phyloP scores from a whole-genome alignment of 2,888 invertebrate species.

The Acleris laterana region DNA sequence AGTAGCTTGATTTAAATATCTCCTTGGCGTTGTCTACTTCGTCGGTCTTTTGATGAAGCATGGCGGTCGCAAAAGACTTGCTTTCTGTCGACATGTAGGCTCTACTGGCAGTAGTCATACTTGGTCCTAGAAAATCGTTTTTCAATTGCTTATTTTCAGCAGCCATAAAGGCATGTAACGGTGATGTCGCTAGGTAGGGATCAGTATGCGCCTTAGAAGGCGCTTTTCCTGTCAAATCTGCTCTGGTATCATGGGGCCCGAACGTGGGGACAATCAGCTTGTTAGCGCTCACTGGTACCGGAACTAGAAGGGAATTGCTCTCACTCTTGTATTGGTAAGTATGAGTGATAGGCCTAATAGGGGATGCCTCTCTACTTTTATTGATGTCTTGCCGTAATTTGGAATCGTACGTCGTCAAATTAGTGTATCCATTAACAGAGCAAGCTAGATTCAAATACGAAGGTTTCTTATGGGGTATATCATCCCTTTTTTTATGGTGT shows the following conservation, averaged over 20 bases:
- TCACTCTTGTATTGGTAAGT: constrained; percentile 76
- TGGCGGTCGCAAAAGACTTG: constrained; percentile 73
- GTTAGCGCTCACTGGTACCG: constrained; percentile 77
- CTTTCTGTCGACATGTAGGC: constrained; percentile 72
- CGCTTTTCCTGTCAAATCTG: constrained; percentile 79
- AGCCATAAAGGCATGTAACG: constrained; percentile 77
- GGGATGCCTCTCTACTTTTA: constrained; percentile 89
- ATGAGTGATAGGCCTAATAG: constrained; percentile 85
- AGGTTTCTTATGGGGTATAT: constrained; percentile 87
- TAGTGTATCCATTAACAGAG: constrained; percentile 95
- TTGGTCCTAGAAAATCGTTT: constrained; percentile 78
- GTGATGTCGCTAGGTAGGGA: constrained; percentile 71
- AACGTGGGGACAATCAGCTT: constrained; percentile 84
- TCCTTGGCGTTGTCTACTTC: constrained; percentile 76
- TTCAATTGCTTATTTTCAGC: constrained; percentile 79
- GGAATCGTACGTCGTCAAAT: constrained; percentile 93
- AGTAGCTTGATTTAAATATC: constrained; percentile 78
- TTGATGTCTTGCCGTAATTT: constrained; percentile 89
- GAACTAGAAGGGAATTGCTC: constrained; percentile 74
- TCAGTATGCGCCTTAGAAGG: constrained; percentile 81
- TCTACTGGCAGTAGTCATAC: constrained; percentile 74
- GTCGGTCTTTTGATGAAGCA: constrained; percentile 71
- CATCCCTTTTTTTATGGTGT: constrained; percentile 73
- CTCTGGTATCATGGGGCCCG: constrained; percentile 76
- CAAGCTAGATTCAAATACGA: constrained; percentile 95